Percentiles rank a stretch among this genome's conserved stretches.
Evolutionary conservation across 1,140 invertebrate genomes (phyloP).

Genomic region (Formica selysi): DNA sequence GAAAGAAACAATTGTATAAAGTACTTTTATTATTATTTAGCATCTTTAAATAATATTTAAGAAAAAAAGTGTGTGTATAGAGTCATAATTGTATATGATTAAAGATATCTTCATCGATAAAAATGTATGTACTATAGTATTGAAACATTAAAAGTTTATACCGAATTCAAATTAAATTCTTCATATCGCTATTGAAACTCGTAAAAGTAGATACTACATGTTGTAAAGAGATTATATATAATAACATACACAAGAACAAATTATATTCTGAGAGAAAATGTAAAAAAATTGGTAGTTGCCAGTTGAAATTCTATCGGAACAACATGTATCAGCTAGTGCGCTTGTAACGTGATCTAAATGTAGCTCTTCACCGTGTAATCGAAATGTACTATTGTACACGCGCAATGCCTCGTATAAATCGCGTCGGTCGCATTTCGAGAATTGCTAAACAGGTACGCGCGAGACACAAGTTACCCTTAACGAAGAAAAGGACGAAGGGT

Average conservation of each 20-base stretch:
- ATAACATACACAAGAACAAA: not conserved
- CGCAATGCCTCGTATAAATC: conserved; percentile 50
- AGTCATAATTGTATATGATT: not conserved
- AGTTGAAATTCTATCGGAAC: conserved; percentile 39
- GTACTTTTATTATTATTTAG: not conserved
- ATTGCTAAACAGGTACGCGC: conserved; percentile 49
- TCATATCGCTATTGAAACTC: not conserved
- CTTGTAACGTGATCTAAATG: conserved; percentile 50
- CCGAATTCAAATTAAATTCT: not conserved
- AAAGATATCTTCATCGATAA: not conserved
- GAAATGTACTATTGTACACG: conserved; percentile 46
- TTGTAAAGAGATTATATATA: not conserved
- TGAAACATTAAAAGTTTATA: not conserved
- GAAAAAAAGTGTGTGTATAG: no score
- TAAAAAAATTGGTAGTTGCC: conserved; percentile 20
- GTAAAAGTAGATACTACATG: not conserved
- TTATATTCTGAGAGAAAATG: conserved; percentile 23
- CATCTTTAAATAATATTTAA: not conserved
- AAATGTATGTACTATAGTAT: not conserved
- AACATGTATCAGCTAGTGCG: not conserved
- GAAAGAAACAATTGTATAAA: not conserved
- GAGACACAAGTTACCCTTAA: conserved; percentile 45
- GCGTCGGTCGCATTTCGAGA: conserved; percentile 53
- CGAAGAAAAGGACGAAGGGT: conserved; percentile 57
- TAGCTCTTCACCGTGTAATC: conserved; percentile 23